phyloP scores from a whole-genome alignment of 2,797 vertebrate species.

The Orientallactaga sibirica region DNA sequence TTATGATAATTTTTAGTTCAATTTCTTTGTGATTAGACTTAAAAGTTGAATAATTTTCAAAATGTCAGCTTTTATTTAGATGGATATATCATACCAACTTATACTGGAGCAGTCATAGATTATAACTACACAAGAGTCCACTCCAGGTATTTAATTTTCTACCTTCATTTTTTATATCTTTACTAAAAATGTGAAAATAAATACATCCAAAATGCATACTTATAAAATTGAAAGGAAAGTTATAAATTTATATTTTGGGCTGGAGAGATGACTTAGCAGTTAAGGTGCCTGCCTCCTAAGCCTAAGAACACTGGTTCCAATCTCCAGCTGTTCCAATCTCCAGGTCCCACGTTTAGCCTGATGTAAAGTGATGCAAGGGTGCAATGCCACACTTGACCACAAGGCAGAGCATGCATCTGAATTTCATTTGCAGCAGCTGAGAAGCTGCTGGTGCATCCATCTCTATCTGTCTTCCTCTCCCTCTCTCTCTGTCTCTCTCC shows the following conservation, averaged over 20 bases:
- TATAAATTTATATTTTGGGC: neutral
- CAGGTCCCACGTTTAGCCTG: too few relatives aligned
- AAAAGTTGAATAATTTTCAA: conserved; percentile 6
- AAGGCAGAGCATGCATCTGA: too few relatives aligned
- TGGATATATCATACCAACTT: neutral
- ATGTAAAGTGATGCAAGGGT: too few relatives aligned
- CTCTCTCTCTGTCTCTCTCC: too few relatives aligned
- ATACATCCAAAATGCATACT: neutral
- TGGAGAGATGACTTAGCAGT: too few relatives aligned
- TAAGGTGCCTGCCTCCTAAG: too few relatives aligned
- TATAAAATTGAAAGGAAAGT: neutral
- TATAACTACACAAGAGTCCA: neutral
- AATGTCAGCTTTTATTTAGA: conserved; percentile 22
- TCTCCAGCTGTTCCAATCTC: too few relatives aligned
- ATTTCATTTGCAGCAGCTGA: too few relatives aligned
- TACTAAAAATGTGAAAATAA: neutral
- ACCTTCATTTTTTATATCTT: neutral
- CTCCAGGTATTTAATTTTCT: neutral
- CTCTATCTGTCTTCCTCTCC: too few relatives aligned
- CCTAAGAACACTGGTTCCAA: too few relatives aligned
- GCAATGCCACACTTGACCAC: too few relatives aligned
- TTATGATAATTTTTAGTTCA: neutral
- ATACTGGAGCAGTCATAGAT: neutral
- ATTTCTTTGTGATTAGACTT: neutral
- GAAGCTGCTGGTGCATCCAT: too few relatives aligned